Base-by-base conservation (phyloP, 2,888 invertebrate genomes). In the Formica aserva region DNA sequence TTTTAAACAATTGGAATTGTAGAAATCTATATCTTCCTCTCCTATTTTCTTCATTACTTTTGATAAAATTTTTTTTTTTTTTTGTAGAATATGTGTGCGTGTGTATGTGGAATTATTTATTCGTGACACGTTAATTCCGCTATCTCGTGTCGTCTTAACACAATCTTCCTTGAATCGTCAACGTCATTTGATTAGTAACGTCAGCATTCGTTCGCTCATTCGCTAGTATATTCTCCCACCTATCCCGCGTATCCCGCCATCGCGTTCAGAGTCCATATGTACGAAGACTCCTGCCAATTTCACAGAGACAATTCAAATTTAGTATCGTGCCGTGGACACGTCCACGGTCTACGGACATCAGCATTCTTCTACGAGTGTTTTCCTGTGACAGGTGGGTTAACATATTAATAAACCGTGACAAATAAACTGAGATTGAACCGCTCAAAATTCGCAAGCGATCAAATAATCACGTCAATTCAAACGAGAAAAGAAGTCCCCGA, bases 201-300 rank as follows among this genome's bases (percentile, higher is more conserved):
- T 32, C n/a, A 8, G 11, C 11, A 5, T 35, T 22, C 11, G 18
- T 74, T 60, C 38, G 5, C 18, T 60, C 35, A 60, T 72, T 35
- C 26, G 26, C 1, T n/a, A 26, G 29, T 9, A 13, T 6, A n/a
- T 66, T 22, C 76, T 55, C 88, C 88, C 88, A 86, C 78, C 4
- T 13, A 45, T 13, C 4, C 0, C 41, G 41, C 38, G 6, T 45
- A 45, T 45, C 4, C 38, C 45, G 8, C 18, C 52, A n/a, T 8
- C 2, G 8, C 52, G 52, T n/a, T 8, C 2, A 5, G 32, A 48
- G 52, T 52, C 8, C 52, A n/a, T 2, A 52, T 52, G 52, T 2
- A n/a, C 8, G 52, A n/a, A 48, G 6, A n/a, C n/a, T 52, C 52
- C 8, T 52, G n/a, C 6, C 2, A 6, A n/a, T n/a, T 52, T 52